Evolutionary conservation across 2,113 vertebrate species (phyloP), one percentile per base, ranked within the genome.

Genomic region (Enhydra lutris): DNA sequence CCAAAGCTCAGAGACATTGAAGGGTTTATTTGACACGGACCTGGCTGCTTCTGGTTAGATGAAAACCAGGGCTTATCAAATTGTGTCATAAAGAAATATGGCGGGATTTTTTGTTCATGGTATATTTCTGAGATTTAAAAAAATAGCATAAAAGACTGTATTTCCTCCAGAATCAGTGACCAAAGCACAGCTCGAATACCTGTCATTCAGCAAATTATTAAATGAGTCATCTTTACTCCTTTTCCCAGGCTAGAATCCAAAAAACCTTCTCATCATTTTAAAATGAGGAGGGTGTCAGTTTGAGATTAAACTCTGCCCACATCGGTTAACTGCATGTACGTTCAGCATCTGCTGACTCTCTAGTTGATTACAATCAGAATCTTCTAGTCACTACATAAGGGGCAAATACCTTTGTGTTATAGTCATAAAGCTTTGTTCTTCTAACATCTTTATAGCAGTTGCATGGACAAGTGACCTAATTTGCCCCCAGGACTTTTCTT

Each of bases 181-280:
- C 67, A 79, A 95, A 15, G 71, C 34, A 88, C 39, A n/a, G 52
- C 47, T 92, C 67, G 80, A 86, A 80, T 87, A 91, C 81, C 93
- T 95, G 39, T 59, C 87, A 34, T 79, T 78, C 96, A 90, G 82
- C 91, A 95, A 83, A 86, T 96, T 89, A 80, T 57, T 81, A 67
- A 96, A 65, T 92, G 94, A 98, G 63, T 98, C 95, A 97, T 94
- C 61, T 89, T 65, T 69, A 96, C 69, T 96, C 42, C 47, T 83
- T 97, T 96, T 97, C 71, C 39, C 65, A 61, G 91, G 95, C 88
- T 91, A 85, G 59, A 85, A 76, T 97, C 52, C 69, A 89, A 97
- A 97, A 95, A 86, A 50, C 57, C 55, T 17, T 93, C 79, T 94
- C 94, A 92, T 90, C 69, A 78, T 87, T 96, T 96, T 94, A 90